Conservation (phyloP, 2,888 invertebrate genomes). For the Spodoptera littoralis region DNA sequence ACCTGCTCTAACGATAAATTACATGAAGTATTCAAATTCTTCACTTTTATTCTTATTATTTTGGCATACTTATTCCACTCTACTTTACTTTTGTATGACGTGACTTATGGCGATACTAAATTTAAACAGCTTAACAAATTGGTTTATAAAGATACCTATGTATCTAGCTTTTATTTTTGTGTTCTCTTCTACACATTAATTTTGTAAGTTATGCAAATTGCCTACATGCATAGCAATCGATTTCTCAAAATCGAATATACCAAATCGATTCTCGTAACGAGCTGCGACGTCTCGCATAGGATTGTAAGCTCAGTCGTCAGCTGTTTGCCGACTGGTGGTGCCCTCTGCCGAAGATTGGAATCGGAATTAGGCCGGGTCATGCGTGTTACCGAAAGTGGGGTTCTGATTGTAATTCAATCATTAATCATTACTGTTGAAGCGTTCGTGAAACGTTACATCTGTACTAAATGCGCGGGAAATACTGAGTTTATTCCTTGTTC, state of each 20-base stretch:
- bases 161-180: background rate
- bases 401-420: constrained; percentile 61
- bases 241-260: constrained; percentile 33
- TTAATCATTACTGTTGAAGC: constrained; percentile 57
- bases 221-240: constrained; percentile 21
- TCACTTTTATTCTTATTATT: constrained; percentile 16
- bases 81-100: no score
- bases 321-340: constrained; percentile 54
- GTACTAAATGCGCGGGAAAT: constrained; percentile 48
- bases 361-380: constrained; percentile 59
- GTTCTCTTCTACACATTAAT: no score
- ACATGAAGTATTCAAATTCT: constrained; percentile 25
- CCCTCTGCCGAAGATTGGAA: constrained; percentile 62
- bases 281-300: constrained; percentile 44
- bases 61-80: constrained; percentile 4
- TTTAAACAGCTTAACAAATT: no score
- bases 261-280: constrained; percentile 47
- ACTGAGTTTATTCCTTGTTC: constrained; percentile 38
- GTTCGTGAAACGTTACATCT: constrained; percentile 49
- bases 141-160: no score
- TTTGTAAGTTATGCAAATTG: constrained; percentile 4
- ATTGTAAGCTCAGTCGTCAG: constrained; percentile 50
- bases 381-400: constrained; percentile 52
- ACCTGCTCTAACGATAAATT: constrained; percentile 27
- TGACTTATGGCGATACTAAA: no score